Base-by-base conservation (phyloP, 2,113 vertebrate species). In the Python bivittatus region DNA sequence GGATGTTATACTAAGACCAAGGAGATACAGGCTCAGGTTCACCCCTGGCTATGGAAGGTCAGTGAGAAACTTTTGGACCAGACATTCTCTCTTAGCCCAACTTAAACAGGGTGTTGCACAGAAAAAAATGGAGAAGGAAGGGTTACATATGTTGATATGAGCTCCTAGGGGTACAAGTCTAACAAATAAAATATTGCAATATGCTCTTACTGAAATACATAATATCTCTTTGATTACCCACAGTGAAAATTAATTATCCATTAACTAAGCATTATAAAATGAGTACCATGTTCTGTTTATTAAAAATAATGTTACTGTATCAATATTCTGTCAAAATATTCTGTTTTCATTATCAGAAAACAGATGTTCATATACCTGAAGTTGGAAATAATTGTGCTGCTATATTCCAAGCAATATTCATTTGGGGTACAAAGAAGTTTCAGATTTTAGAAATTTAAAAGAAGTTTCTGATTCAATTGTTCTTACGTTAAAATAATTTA, bases 291-390 rank as follows among this genome's bases (percentile, higher is more conserved):
- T 44, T 27, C 38, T 61, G 38, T 60, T 88, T 61, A 48, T 48
- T 42, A 29, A 48, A 52, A 88, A 25, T 12, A 25, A 38, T 13
- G 22, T 29, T 60, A 48, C 13, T 61, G 4, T 29, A 23, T 60
- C 4, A 68, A 53, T 42, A 25, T 13, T 38, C 38, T 48, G 13
- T 88, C 53, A 88, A 44, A 44, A 11, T 15, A 17, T 3, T 11
- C 68, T 52, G 60, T 95, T 96, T 91, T 89, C 94, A 94, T 88
- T 64, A 87, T 44, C 48, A 17, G 29, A 53, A 86, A 52, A 29
- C 25, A 53, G 83, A 48, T 87, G 11, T 57, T 10, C 53, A 57
- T 42, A 57, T 42, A 13, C 56, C 22, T 88, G 33, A 42, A 10
- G 5, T 38, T 33, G 56, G 23, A 58, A 56, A 58, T 88, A 88